phyloP scores from a whole-genome alignment of 2,797 vertebrate species.

The Argentina silus region DNA sequence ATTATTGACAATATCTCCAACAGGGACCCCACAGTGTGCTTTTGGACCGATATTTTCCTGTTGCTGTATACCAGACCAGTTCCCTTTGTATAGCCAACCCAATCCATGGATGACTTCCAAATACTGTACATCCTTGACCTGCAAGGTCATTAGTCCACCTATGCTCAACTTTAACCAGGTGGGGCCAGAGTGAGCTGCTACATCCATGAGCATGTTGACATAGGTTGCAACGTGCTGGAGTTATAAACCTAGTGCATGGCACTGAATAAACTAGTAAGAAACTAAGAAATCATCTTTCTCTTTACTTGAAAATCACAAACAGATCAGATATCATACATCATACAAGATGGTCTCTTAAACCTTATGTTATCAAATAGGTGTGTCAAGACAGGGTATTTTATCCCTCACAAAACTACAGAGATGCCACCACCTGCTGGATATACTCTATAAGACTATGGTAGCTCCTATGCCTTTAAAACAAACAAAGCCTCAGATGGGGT shows the following conservation, averaged over 20 bases:
- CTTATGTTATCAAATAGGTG: too few species aligned
- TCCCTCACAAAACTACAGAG: not conserved
- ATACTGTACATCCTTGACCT: too few species aligned
- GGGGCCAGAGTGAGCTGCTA: not conserved
- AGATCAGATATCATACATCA: too few species aligned
- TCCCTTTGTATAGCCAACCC: constrained; percentile 2
- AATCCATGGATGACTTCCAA: too few species aligned
- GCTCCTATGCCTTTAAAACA: not conserved
- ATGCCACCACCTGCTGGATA: constrained; percentile 38
- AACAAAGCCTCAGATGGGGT: not conserved
- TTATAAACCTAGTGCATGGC: not conserved
- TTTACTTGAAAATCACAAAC: too few species aligned
- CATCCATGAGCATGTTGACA: too few species aligned
- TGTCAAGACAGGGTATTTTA: not conserved
- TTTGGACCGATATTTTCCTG: not conserved
- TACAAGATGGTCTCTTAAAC: too few species aligned
- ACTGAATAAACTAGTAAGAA: not conserved
- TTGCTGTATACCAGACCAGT: not conserved
- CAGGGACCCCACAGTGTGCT: too few species aligned
- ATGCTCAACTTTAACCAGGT: not conserved
- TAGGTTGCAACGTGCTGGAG: not conserved
- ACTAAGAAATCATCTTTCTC: too few species aligned
- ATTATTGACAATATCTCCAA: too few species aligned
- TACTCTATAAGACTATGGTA: not conserved
- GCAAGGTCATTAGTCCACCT: not conserved